A percentile compares a stretch with the other conserved stretches of the same genome.
These are phyloP conservation scores for Cranoglanis bouderius DNA, from an alignment of 2,113 vertebrate species.

Conservation along the genomic window DNA sequence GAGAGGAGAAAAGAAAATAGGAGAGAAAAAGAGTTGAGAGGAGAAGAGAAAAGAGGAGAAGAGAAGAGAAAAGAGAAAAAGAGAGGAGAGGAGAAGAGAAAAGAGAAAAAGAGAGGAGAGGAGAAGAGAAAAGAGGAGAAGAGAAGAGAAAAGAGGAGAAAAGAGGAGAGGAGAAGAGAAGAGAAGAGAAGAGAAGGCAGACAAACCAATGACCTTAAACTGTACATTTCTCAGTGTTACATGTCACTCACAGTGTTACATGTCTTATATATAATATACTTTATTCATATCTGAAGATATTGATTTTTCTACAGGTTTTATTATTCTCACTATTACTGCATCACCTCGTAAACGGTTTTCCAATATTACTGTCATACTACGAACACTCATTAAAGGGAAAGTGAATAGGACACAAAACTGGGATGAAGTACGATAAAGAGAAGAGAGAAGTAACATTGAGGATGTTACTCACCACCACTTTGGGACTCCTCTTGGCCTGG, in stretches of 20 bases:
- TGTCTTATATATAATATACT: not conserved
- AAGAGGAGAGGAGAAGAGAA: conserved; percentile 29
- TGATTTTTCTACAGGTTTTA: not conserved
- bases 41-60: conserved; percentile 4
- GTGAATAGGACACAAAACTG: not conserved
- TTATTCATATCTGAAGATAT: not conserved
- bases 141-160: conserved; percentile 41
- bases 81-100: conserved; percentile 8
- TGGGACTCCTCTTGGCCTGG: conserved; percentile 96
- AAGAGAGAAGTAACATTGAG: not conserved
- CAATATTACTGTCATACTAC: too few species aligned
- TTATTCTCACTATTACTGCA: not conserved
- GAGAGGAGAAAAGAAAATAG: not conserved
- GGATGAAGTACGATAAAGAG: not conserved
- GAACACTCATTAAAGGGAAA: not conserved
- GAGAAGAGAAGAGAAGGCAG: conserved; percentile 25
- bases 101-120: conserved; percentile 4
- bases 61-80: conserved; percentile 1
- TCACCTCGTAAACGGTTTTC: not conserved
- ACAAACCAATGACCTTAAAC: not conserved
- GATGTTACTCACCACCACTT: conserved; percentile 93
- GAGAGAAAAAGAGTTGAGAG: conserved; percentile 32
- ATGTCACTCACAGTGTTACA: not conserved
- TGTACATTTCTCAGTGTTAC: not conserved
- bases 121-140: too few species aligned